Percentiles rank a stretch among this genome's conserved stretches.
These are phyloP conservation scores for Bradypodion ventrale DNA, from an alignment of 2,797 vertebrate species.

Conservation along the genomic window DNA sequence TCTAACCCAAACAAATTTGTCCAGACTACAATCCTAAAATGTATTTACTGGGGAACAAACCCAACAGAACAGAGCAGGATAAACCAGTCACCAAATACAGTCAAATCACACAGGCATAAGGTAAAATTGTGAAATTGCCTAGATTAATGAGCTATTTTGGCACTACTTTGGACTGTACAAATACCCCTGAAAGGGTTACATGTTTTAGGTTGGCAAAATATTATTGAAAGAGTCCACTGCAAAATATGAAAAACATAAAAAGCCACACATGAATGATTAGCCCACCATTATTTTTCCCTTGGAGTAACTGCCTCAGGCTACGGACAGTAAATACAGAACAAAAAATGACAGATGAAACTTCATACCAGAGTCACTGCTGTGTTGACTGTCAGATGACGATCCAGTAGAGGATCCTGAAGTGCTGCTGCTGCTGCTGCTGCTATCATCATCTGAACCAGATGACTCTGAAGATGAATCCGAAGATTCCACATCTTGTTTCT, in stretches of 20 bases:
- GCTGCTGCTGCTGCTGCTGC: slow-evolving; percentile 70
- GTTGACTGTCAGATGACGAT: slow-evolving; percentile 74
- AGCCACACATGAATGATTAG: slow-evolving; percentile 10
- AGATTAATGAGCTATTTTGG: background rate
- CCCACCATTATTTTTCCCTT: slow-evolving; percentile 4
- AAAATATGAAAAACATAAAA: slow-evolving; percentile 4
- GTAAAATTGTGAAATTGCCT: background rate
- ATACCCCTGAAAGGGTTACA: background rate
- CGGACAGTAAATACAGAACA: background rate
- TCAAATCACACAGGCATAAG: background rate
- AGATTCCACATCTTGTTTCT: slow-evolving; percentile 93
- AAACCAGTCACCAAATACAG: background rate
- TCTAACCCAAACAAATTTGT: background rate
- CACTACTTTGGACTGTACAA: background rate
- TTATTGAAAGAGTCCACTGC: background rate
- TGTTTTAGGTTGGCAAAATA: background rate
- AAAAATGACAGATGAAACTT: background rate
- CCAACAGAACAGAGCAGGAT: background rate
- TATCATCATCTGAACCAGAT: slow-evolving; percentile 78
- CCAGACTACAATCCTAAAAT: background rate
- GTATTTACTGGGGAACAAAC: background rate
- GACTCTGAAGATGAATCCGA: slow-evolving; percentile 84
- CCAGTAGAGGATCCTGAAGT: slow-evolving; percentile 83
- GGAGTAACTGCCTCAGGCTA: background rate
- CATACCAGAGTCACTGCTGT: slow-evolving; percentile 76